phyloP scores from a whole-genome alignment of 2,797 vertebrate species.

The Hydrocynus forskahlii region DNA sequence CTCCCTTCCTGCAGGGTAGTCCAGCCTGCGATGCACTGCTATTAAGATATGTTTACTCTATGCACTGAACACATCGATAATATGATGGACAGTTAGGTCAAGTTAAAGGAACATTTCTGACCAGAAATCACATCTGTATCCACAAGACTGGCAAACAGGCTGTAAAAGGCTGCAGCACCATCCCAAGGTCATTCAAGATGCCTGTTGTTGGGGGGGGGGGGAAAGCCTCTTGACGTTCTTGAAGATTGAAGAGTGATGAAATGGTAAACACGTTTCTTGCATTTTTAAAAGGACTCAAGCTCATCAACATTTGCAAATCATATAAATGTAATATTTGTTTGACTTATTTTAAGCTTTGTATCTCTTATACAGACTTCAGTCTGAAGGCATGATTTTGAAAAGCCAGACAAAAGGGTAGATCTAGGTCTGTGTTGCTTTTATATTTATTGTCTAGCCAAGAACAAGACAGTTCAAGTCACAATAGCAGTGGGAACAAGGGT shows the following conservation, averaged over 20 bases:
- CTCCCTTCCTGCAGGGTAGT: background rate
- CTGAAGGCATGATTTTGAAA: background rate
- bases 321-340: background rate
- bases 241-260: no score
- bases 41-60: slow-evolving; percentile 20
- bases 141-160: background rate
- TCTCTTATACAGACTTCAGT: background rate
- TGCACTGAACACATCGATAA: slow-evolving; percentile 13
- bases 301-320: background rate
- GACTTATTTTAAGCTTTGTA: background rate
- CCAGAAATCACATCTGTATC: background rate
- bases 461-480: background rate
- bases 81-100: slow-evolving; percentile 6
- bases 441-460: background rate
- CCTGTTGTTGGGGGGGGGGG: no score
- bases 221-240: no score
- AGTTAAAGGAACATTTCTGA: background rate
- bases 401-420: background rate
- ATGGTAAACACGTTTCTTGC: no score
- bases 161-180: background rate
- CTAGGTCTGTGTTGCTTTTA: background rate
- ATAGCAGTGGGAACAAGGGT: background rate
- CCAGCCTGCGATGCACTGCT: background rate
- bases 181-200: background rate
- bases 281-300: no score